Evolutionary conservation across 2,113 vertebrate species (phyloP).

Genomic region (Hiodon tergisus): DNA sequence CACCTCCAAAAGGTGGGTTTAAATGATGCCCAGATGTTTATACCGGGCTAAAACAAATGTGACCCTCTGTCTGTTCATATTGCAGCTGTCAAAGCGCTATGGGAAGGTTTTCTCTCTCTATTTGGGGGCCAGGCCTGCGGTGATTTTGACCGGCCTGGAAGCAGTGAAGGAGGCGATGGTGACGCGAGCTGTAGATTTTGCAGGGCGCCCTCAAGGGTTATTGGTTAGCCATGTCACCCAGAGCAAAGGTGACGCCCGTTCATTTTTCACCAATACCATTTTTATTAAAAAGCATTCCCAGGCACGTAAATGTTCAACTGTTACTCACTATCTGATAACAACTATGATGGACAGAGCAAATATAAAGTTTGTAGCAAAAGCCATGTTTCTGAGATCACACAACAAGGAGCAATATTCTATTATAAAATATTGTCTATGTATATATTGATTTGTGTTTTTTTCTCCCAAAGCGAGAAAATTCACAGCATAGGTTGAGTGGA

Average conservation of each 20-base stretch:
- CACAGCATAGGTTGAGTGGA: no score
- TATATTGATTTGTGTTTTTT: no score
- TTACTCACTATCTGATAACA: no score
- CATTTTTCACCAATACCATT: not conserved
- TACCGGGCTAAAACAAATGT: not conserved
- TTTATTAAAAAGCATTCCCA: no score
- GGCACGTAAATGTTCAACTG: no score
- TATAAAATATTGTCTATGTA: no score
- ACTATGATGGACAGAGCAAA: no score
- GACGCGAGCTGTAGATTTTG: conserved; percentile 37
- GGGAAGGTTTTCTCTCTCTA: conserved; percentile 38
- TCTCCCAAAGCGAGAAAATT: no score
- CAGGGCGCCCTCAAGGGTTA: conserved; percentile 31
- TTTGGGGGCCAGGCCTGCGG: conserved; percentile 31
- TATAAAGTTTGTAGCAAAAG: no score
- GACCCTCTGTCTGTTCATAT: not conserved
- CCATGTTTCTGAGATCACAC: no score
- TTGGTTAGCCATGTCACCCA: conserved; percentile 17
- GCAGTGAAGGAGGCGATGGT: conserved; percentile 39
- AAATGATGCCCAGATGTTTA: not conserved
- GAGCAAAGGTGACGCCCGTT: conserved; percentile 20
- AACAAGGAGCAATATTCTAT: no score
- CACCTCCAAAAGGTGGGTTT: not conserved
- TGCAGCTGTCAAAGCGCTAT: conserved; percentile 32
- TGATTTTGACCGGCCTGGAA: conserved; percentile 42